Percentiles rank a stretch among this genome's conserved stretches.
Evolutionary conservation across 1,140 invertebrate species (phyloP).

Genomic region (Trinorchestia longiramus): DNA sequence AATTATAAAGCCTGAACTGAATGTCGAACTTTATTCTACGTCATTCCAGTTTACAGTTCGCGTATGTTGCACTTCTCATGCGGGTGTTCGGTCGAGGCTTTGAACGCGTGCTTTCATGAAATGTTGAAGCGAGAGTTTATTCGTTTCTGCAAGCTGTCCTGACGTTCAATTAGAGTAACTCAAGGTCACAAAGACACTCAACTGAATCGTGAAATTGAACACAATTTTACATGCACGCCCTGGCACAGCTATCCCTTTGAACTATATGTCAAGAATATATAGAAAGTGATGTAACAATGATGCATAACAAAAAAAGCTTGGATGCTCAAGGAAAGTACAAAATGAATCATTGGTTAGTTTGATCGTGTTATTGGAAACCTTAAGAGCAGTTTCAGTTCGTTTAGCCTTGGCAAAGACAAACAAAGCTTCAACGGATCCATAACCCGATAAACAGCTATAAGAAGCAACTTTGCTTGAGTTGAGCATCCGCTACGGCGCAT

Average conservation of each 20-base stretch:
- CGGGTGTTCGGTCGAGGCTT: background rate
- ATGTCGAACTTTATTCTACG: background rate
- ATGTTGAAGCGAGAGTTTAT: background rate
- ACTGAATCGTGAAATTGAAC: background rate
- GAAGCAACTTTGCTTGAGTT: background rate
- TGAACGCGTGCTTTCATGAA: background rate
- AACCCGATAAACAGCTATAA: background rate
- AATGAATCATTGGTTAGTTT: background rate
- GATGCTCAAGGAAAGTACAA: background rate
- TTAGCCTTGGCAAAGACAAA: background rate
- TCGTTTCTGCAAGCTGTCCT: background rate
- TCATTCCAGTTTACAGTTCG: background rate
- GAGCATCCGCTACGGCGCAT: background rate
- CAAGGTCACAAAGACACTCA: background rate
- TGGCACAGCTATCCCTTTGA: background rate
- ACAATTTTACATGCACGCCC: background rate
- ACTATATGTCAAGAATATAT: background rate
- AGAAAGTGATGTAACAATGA: too few species aligned
- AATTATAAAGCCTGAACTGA: background rate
- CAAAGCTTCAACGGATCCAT: background rate
- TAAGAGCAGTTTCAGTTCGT: background rate
- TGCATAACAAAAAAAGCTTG: background rate
- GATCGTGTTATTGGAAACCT: background rate
- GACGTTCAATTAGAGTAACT: background rate
- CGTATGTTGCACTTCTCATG: background rate